Base-by-base conservation (phyloP, 2,888 invertebrate genomes). In the Brachypalpus laphriformis region DNA sequence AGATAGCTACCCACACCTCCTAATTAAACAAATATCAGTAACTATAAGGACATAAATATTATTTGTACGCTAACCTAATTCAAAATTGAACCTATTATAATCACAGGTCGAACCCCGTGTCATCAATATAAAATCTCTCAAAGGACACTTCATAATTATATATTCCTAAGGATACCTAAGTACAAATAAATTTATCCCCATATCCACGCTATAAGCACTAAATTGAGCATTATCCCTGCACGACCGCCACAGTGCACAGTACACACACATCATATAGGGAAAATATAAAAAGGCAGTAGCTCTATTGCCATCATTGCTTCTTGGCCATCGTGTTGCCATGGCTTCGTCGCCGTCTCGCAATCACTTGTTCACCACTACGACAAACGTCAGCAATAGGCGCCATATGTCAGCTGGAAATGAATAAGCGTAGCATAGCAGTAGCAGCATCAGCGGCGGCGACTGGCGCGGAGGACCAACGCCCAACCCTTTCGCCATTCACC, bases 401-500 rank as follows among this genome's bases (percentile, higher is more conserved):
- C 83, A 85, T 85, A 85, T 85, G 83, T 85, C 83, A 85, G 80
- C 80, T 80, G 80, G 75, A 85, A 85, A 80, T 80, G 74, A 85
- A 85, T 85, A 85, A 85, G 83, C 70, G 83, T 80, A 85, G 80
- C 74, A 72, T 80, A 85, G 80, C 74, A 72, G 54, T 54, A 80
- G 54, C 56, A 74, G 57, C 68, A 56, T 49, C 63, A 49, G 66
- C 68, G 63, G 57, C 63, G 56, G 66, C 59, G 57, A 78, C 78
- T 78, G 68, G 34, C 72, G 78, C 74, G 78, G 51, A 59, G 49
- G 49, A 56, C 61, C 83, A 47, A 74, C 51, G 37, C 47, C 80
- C 31, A 80, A 66, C 49, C 83, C 37, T 40, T 45, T 22, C 8
- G 11, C 18, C 71, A 63, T 18, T 42, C 16, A 45, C 71, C 56